Percentiles rank a stretch among this genome's conserved stretches.
These are phyloP conservation scores for Drosophila pseudoobscura DNA, from an alignment of 1,140 invertebrate species.

Conservation along the genomic window DNA sequence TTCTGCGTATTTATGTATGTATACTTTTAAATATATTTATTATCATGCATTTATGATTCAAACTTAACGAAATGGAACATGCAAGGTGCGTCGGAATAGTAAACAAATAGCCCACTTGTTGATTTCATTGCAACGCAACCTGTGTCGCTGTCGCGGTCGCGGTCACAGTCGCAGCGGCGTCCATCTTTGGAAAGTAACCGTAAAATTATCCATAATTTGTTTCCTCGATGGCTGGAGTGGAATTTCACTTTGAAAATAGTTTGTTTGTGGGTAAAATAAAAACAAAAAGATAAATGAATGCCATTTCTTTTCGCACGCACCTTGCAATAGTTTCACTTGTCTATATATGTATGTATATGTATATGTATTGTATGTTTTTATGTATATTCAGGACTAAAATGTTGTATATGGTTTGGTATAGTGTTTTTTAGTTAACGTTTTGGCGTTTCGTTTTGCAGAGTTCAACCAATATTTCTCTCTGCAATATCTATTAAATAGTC, in stretches of 20 bases:
- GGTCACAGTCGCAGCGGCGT: slow-evolving; percentile 1
- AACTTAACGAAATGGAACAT: slow-evolving; percentile 36
- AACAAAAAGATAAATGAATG: no score
- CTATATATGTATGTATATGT: no score
- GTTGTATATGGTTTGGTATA: neutral
- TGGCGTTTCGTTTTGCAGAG: slow-evolving; percentile 30
- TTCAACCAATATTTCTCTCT: slow-evolving; percentile 26
- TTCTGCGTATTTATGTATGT: neutral
- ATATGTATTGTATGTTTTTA: no score
- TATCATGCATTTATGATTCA: slow-evolving; percentile 43
- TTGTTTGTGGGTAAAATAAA: no score
- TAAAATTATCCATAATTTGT: no score
- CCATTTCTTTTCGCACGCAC: no score
- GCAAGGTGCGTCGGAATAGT: neutral
- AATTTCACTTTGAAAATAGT: no score
- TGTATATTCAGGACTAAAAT: no score
- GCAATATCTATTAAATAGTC: slow-evolving; percentile 74
- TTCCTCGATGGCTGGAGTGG: no score
- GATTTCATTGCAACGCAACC: neutral
- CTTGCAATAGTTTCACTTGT: no score
- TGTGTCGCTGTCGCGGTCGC: neutral
- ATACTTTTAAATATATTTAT: slow-evolving; percentile 21
- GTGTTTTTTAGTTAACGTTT: slow-evolving; percentile 9
- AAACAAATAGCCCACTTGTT: neutral
- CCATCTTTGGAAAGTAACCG: neutral